phyloP scores from a whole-genome alignment of 2,797 vertebrate species.

The Anisognathus igniventris region DNA sequence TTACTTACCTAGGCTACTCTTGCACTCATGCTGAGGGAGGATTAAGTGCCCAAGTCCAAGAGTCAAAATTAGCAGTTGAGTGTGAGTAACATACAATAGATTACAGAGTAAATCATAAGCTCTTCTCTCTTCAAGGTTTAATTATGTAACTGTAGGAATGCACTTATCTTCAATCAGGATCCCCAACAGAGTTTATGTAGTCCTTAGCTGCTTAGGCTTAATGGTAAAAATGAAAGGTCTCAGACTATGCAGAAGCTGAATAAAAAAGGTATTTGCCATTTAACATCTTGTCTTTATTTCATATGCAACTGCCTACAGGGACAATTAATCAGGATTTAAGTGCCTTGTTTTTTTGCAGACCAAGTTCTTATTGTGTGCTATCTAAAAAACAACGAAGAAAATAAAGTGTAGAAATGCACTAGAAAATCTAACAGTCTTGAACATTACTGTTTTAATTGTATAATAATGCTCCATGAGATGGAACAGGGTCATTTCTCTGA shows the following conservation, averaged over 20 bases:
- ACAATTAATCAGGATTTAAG: constrained; percentile 22
- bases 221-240: neutral
- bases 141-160: neutral
- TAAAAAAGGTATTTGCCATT: neutral
- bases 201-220: neutral
- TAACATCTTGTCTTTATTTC: neutral
- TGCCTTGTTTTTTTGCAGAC: neutral
- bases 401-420: neutral
- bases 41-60: neutral
- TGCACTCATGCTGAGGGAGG: neutral
- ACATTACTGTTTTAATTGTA: neutral
- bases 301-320: neutral
- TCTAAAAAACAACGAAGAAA: neutral
- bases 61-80: neutral
- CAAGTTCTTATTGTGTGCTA: neutral
- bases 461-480: neutral
- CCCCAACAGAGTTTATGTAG: neutral
- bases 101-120: neutral
- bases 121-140: neutral
- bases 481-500: neutral
- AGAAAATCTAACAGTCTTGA: neutral
- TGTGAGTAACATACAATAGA: neutral
- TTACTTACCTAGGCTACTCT: neutral
- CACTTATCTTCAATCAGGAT: neutral
- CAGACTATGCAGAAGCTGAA: neutral